phyloP scores from a whole-genome alignment of 2,888 invertebrate genomes.

The Odontomyia ornata region DNA sequence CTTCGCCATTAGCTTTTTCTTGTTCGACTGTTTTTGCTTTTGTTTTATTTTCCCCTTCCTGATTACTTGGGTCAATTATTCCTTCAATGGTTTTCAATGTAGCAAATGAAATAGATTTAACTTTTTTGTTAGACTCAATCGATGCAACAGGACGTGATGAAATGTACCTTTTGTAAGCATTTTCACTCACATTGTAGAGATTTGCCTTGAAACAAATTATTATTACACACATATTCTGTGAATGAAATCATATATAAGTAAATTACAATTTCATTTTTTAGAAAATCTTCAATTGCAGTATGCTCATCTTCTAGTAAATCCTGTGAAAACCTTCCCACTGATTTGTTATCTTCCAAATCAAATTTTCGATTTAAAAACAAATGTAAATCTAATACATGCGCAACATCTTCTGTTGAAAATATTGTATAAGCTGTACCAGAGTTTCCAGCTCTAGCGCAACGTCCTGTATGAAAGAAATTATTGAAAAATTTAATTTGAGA shows the following conservation, averaged over 20 bases:
- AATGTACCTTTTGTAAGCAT: conserved; percentile 91
- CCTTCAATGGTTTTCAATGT: conserved; percentile 64
- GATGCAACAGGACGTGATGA: conserved; percentile 89
- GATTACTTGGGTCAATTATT: conserved; percentile 55
- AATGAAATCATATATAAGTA: background rate
- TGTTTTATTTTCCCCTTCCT: conserved; percentile 54
- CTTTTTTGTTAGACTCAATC: conserved; percentile 84
- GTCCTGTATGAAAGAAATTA: conserved; percentile 65
- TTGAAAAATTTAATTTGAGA: background rate
- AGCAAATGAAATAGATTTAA: conserved; percentile 80
- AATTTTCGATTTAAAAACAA: conserved; percentile 88
- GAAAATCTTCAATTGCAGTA: background rate
- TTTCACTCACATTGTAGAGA: conserved; percentile 78
- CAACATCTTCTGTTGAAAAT: conserved; percentile 87
- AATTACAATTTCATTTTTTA: conserved; percentile 41
- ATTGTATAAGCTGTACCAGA: conserved; percentile 92
- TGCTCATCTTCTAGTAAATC: conserved; percentile 76
- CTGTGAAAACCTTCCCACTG: conserved; percentile 80
- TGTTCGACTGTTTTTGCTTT: conserved; percentile 67
- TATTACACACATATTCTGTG: no score
- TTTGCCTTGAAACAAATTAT: conserved; percentile 67
- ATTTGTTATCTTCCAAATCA: conserved; percentile 58
- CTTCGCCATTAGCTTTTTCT: conserved; percentile 57
- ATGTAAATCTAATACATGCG: conserved; percentile 93
- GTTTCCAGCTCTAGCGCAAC: conserved; percentile 95